Base-by-base conservation (phyloP, 2,888 invertebrate genomes). In the Zhengitettix transpicula region DNA sequence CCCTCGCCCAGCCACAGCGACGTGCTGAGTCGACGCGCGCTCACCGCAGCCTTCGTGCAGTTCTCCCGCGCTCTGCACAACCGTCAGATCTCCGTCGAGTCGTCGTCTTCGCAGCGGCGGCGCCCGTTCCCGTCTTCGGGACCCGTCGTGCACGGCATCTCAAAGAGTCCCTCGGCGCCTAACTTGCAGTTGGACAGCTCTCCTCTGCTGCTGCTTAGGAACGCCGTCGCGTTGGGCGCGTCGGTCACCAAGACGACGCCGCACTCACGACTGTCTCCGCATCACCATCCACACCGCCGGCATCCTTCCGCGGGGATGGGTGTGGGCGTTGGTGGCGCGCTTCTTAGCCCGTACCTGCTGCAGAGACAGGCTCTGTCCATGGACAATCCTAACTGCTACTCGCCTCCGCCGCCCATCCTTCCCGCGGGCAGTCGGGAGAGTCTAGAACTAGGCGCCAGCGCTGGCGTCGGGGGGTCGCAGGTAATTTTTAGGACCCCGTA, bases 361-460 rank as follows among this genome's bases (percentile, higher is more conserved):
- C 84, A 86, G 59, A 81, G 89, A 71, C 88, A 90, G 73, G 89
- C 90, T 28, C 75, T 89, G 62, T 89, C 89, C 60, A 87, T 90
- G 61, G 90, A 90, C 70, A 88, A 88, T 72, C 69, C 69, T 9
- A 68, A 56, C 17, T 63, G 59, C 56, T 66, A 67, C 56, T 67
- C 67, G 1, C 67, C 68, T 3, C 66, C 67, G 10, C 66, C 67
- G 10, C 64, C 66, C 11, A 57, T 66, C 16, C 61, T 65, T 57
- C 57, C 54, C 56, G 61, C 56, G 14, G 73, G 74, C 61, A 78
- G 77, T 66, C 72, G 75, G 64, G 79, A 79, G 62, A 77, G 78
- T 2, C 69, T 78, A 62, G 78, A 78, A 65, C 59, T 67, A 47
- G 66, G 66, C 11, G 67, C 67, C 9, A 66, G 66, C 58, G 64